Percentiles rank a stretch among this genome's conserved stretches.
Conservation (phyloP, 1,140 invertebrate genomes). For the Apis laboriosa region DNA sequence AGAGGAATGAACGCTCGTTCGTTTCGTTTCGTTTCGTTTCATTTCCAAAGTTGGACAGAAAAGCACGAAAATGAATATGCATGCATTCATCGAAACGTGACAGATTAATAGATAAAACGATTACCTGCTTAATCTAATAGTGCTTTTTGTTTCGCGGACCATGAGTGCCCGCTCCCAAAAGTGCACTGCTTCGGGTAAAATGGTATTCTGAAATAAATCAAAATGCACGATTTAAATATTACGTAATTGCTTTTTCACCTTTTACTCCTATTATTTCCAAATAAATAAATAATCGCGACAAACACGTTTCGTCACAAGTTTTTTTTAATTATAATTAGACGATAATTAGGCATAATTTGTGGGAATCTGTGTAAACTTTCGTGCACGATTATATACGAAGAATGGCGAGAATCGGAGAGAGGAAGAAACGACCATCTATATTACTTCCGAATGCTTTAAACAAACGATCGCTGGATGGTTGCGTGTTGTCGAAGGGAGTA, state of each 20-base stretch:
- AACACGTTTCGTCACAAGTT: too few relatives aligned
- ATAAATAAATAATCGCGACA: too few relatives aligned
- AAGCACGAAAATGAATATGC: neutral
- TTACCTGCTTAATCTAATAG: constrained; percentile 94
- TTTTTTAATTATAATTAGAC: too few relatives aligned
- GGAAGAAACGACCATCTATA: constrained; percentile 9
- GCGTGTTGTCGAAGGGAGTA: neutral
- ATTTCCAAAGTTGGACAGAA: neutral
- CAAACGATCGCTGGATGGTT: constrained; percentile 2
- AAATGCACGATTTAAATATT: neutral
- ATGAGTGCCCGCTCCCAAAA: constrained; percentile 96
- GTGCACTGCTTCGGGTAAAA: constrained; percentile 93
- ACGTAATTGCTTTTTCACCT: neutral
- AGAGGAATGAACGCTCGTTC: neutral
- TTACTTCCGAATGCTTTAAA: constrained; percentile 20
- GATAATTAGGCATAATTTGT: too few relatives aligned
- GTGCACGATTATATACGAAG: neutral
- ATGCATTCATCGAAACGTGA: neutral
- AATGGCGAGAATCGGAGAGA: constrained; percentile 1
- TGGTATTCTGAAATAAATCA: constrained; percentile 88
- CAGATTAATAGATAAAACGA: constrained; percentile 27
- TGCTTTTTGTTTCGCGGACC: constrained; percentile 90
- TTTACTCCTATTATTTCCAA: neutral
- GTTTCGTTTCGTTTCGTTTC: neutral
- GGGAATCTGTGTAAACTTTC: too few relatives aligned